Evolutionary conservation across 2,797 vertebrate genomes (phyloP).

Genomic region (Tenualosa thibaudeaui): DNA sequence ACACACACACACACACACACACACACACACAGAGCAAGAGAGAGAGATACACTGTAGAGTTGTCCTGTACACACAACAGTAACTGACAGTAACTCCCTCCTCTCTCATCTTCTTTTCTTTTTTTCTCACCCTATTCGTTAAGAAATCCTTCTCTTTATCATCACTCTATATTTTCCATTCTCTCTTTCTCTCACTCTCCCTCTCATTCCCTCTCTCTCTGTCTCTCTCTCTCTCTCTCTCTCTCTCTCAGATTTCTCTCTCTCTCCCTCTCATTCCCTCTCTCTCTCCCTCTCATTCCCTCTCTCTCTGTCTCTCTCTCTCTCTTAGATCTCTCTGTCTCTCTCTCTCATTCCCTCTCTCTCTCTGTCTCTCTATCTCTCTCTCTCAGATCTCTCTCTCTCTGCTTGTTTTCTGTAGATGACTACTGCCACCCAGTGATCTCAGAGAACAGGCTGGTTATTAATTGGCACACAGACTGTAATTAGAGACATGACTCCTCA

Average conservation of each 20-base stretch:
- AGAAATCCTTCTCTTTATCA: too few species aligned
- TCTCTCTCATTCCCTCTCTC: neutral
- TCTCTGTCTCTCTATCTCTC: neutral
- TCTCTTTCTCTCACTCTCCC: slow-evolving; percentile 15
- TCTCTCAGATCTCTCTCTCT: neutral
- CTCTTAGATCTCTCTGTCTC: neutral
- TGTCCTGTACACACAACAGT: neutral
- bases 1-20: slow-evolving; percentile 13
- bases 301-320: neutral
- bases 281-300: neutral
- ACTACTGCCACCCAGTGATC: neutral
- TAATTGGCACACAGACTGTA: neutral
- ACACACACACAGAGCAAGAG: too few species aligned
- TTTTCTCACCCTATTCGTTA: too few species aligned
- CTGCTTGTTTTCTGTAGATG: neutral
- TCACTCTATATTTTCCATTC: neutral
- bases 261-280: neutral
- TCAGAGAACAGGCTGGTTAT: neutral
- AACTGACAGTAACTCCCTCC: neutral
- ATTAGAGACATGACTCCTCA: neutral
- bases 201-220: slow-evolving; percentile 26
- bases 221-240: neutral
- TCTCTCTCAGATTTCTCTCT: neutral
- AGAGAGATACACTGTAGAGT: too few species aligned
- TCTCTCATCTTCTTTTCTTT: neutral